Conservation (phyloP, 2,113 vertebrate species). For the Macquaria ambigua region DNA sequence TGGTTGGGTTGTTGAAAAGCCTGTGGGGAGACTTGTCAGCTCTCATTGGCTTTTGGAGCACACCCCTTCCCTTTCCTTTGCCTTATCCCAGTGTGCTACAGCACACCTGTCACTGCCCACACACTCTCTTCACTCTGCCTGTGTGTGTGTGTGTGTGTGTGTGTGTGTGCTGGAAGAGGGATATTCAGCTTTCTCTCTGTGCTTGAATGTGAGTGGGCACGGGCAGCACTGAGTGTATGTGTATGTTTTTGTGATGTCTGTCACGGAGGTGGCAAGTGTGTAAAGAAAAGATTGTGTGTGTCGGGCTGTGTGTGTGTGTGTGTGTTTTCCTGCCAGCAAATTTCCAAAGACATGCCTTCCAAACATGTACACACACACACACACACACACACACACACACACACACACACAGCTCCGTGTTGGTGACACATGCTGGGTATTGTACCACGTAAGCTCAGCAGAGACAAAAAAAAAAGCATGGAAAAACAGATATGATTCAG, state of each 20-base stretch:
- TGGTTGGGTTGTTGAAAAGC: slow-evolving; percentile 33
- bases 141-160: not conserved
- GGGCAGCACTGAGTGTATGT: not conserved
- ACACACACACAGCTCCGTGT: not conserved
- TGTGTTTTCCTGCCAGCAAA: not conserved
- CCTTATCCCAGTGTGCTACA: slow-evolving; percentile 42
- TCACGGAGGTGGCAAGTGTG: slow-evolving; percentile 10
- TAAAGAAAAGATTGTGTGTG: not conserved
- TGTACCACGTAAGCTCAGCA: not conserved
- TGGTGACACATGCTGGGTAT: not conserved
- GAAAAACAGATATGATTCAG: not conserved
- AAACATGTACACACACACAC: not conserved
- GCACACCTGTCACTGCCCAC: slow-evolving; percentile 54
- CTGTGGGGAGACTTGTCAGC: slow-evolving; percentile 52
- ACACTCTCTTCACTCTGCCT: slow-evolving; percentile 16
- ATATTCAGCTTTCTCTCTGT: slow-evolving; percentile 26
- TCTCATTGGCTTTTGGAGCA: slow-evolving; percentile 61
- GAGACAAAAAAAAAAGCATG: not conserved
- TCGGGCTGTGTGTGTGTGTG: not conserved
- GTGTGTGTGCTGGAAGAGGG: not conserved
- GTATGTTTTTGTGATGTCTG: not conserved
- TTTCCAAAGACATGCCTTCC: slow-evolving; percentile 12
- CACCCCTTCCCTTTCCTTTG: slow-evolving; percentile 24
- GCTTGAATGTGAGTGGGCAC: slow-evolving; percentile 42
- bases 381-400: not conserved